Percentiles rank a stretch among this genome's conserved stretches.
These are phyloP conservation scores for Archips xylosteana DNA, from an alignment of 2,888 invertebrate species.

Conservation along the genomic window DNA sequence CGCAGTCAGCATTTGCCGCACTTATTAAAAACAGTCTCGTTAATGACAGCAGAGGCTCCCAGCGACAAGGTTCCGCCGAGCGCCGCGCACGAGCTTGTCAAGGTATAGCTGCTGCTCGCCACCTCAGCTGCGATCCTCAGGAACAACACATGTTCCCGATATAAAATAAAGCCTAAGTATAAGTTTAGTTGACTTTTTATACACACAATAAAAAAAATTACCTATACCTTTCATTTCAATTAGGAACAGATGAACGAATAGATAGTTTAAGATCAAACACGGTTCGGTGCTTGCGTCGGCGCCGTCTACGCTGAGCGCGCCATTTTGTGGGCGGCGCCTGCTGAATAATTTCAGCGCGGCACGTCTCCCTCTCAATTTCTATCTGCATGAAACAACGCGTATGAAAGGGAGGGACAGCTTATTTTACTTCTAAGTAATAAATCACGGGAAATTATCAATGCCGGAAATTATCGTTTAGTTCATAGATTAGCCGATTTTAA, in stretches of 20 bases:
- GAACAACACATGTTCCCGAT: too few species aligned
- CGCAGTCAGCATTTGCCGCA: too few species aligned
- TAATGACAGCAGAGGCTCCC: too few species aligned
- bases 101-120: too few species aligned
- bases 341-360: conserved; percentile 47
- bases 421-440: neutral
- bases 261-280: conserved; percentile 65
- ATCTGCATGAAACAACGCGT: conserved; percentile 54
- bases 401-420: conserved; percentile 60
- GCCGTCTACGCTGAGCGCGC: conserved; percentile 54
- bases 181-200: too few species aligned
- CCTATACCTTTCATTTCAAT: conserved; percentile 50
- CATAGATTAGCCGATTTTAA: neutral
- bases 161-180: too few species aligned
- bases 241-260: conserved; percentile 80
- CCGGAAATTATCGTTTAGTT: neutral
- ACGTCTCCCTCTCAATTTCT: conserved; percentile 58
- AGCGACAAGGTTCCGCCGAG: too few species aligned
- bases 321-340: conserved; percentile 78
- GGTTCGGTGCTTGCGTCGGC: conserved; percentile 48
- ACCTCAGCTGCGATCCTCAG: too few species aligned
- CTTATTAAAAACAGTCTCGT: too few species aligned
- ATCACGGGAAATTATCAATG: conserved; percentile 1
- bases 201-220: too few species aligned
- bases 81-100: too few species aligned